A percentile compares a stretch with the other conserved stretches of the same genome.
Evolutionary conservation across 2,888 invertebrate genomes (phyloP).

Genomic region (Sarcophaga rosellei): DNA sequence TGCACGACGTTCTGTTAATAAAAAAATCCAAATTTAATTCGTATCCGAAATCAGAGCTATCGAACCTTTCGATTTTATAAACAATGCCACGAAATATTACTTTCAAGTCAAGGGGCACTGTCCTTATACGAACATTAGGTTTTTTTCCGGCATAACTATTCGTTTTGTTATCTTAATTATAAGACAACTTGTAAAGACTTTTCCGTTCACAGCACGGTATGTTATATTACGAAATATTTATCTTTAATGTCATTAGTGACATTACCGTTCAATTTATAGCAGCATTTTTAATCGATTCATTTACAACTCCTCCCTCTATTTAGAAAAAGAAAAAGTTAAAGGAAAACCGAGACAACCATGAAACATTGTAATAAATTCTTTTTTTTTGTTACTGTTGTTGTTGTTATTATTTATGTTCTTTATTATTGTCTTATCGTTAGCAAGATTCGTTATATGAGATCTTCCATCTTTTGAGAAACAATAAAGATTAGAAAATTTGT

Average conservation of each 20-base stretch:
- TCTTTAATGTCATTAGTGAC: not conserved
- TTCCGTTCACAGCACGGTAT: not conserved
- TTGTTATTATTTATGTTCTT: not conserved
- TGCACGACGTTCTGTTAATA: too few species aligned
- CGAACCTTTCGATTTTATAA: too few species aligned
- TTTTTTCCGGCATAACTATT: not conserved
- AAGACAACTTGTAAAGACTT: not conserved
- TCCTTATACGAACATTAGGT: too few species aligned
- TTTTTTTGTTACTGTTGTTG: not conserved
- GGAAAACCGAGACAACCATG: not conserved
- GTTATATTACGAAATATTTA: not conserved
- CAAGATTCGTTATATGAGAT: slow-evolving; percentile 16
- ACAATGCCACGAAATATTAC: too few species aligned
- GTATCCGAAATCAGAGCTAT: too few species aligned
- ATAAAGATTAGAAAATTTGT: slow-evolving; percentile 10
- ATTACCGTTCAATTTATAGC: not conserved
- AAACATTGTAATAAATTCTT: not conserved
- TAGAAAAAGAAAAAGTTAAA: slow-evolving; percentile 16
- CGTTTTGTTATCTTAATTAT: not conserved
- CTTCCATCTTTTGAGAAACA: not conserved
- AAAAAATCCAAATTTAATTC: too few species aligned
- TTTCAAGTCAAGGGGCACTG: too few species aligned
- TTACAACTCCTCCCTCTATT: not conserved
- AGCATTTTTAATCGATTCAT: not conserved
- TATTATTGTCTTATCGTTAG: slow-evolving; percentile 3